A percentile compares a stretch with the other conserved stretches of the same genome.
Conservation (phyloP, 2,888 invertebrate species). For the Platycheirus rosarum region DNA sequence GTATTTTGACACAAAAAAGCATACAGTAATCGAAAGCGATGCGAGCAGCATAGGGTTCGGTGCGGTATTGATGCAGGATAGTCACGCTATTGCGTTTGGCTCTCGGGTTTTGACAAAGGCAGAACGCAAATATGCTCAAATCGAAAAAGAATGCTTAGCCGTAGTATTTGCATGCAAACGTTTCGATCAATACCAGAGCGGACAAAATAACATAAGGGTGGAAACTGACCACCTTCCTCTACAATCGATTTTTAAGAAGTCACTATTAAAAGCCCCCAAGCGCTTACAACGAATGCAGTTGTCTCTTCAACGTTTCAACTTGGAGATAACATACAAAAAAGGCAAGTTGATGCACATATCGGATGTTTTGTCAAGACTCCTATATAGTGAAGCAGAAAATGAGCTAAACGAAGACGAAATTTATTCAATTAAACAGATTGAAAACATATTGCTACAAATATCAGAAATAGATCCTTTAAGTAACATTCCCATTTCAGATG, state of each 20-base stretch:
- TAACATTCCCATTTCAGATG: too few relatives aligned
- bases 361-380: constrained; percentile 67
- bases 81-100: constrained; percentile 2
- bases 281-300: constrained; percentile 73
- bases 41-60: constrained; percentile 2
- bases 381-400: not conserved
- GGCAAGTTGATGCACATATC: constrained; percentile 73
- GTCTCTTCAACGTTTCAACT: constrained; percentile 70
- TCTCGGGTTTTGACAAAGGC: constrained; percentile 1
- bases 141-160: too few relatives aligned
- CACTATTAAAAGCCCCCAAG: constrained; percentile 53
- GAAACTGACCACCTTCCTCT: constrained; percentile 76
- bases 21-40: not conserved
- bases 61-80: constrained; percentile 2
- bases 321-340: constrained; percentile 35
- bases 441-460: constrained; percentile 6
- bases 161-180: constrained; percentile 68
- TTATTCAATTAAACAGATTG: not conserved
- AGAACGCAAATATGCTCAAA: constrained; percentile 13
- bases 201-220: constrained; percentile 62
- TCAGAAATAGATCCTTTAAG: constrained; percentile 4
- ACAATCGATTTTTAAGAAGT: constrained; percentile 72
- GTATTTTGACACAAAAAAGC: constrained; percentile 6
- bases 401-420: not conserved
- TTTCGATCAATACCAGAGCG: constrained; percentile 68